Evolutionary conservation across 2,888 invertebrate genomes (phyloP).

Genomic region (Melanargia galathea): DNA sequence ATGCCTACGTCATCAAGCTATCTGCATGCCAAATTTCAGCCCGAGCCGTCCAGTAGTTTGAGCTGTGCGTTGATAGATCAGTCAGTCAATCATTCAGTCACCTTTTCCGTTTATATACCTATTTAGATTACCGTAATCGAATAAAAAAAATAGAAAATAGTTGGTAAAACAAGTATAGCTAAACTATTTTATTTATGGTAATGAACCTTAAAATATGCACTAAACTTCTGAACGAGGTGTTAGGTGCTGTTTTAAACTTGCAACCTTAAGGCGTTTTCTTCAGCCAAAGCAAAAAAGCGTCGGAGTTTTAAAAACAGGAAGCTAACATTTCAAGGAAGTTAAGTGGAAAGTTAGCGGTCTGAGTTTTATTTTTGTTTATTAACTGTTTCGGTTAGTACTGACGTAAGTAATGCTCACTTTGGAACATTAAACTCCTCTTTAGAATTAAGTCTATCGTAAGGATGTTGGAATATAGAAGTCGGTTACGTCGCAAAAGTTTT

Average conservation of each 20-base stretch:
- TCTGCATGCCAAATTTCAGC: too few species aligned
- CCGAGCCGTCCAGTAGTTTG: too few species aligned
- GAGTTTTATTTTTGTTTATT: conserved; percentile 69
- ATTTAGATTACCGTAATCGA: neutral
- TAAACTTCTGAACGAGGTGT: conserved; percentile 60
- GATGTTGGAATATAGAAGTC: neutral
- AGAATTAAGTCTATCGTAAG: conserved; percentile 8
- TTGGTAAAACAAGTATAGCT: neutral
- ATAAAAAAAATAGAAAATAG: neutral
- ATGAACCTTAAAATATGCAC: conserved; percentile 45
- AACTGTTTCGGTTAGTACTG: conserved; percentile 55
- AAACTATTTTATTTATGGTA: conserved; percentile 37
- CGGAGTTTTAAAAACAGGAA: conserved; percentile 76
- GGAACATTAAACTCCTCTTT: conserved; percentile 44
- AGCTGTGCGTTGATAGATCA: too few species aligned
- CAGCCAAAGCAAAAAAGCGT: conserved; percentile 65
- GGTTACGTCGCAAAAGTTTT: neutral
- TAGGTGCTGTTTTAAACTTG: conserved; percentile 76
- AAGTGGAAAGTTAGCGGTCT: conserved; percentile 75
- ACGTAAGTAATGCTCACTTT: conserved; percentile 59
- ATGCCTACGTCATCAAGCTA: too few species aligned
- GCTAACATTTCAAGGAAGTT: conserved; percentile 76
- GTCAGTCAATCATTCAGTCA: too few species aligned
- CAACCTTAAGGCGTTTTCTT: conserved; percentile 70
- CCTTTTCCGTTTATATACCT: neutral